Conservation (phyloP, 2,113 vertebrate species). For the Lagenorhynchus albirostris region DNA sequence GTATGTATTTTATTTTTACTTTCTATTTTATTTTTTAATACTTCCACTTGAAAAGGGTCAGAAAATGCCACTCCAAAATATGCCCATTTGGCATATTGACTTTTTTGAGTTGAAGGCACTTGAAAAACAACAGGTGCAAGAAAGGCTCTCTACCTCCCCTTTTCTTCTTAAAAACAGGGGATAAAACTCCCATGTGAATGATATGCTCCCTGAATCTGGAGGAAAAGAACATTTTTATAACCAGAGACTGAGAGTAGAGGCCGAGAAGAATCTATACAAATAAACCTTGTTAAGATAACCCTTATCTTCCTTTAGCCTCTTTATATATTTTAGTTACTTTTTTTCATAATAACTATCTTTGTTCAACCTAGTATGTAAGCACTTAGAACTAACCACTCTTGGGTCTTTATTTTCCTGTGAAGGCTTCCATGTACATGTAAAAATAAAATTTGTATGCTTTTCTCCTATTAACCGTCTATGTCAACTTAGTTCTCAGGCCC, state of each 20-base stretch:
- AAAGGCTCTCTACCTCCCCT: too few species aligned
- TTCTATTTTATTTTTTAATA: not conserved
- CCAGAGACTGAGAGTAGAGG: not conserved
- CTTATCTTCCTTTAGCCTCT: not conserved
- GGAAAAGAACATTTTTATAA: not conserved
- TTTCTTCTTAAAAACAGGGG: too few species aligned
- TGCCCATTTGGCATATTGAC: too few species aligned
- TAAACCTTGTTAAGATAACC: not conserved
- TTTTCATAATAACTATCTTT: too few species aligned
- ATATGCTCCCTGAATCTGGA: not conserved
- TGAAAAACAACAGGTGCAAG: too few species aligned
- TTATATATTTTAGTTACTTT: not conserved
- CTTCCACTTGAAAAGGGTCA: not conserved
- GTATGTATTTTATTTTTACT: not conserved
- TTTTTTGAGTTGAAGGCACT: too few species aligned
- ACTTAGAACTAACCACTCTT: not conserved
- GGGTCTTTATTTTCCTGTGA: not conserved
- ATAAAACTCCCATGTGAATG: too few species aligned
- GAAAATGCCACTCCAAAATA: too few species aligned
- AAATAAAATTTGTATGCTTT: not conserved
- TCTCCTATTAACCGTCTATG: not conserved
- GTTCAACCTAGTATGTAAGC: not conserved
- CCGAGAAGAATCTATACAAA: not conserved
- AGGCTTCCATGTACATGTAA: not conserved
- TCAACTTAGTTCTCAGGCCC: not conserved